These are phyloP conservation scores for Drosophila leonis DNA, from an alignment of 2,888 invertebrate genomes.

Conservation along the genomic window DNA sequence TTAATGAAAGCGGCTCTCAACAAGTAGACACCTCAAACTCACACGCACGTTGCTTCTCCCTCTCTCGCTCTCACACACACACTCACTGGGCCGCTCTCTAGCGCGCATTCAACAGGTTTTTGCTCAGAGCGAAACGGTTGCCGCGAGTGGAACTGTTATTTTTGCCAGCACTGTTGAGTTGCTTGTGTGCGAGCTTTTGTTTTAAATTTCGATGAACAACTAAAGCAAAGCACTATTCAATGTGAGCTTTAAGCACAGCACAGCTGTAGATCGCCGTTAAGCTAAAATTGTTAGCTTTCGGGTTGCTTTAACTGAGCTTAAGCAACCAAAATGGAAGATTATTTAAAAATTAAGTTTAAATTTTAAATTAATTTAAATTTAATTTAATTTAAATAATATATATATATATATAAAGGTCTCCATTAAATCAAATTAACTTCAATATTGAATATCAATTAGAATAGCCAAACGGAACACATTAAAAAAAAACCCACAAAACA, in stretches of 20 bases:
- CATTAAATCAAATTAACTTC: not conserved
- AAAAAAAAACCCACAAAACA: not conserved
- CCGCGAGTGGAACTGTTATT: conserved; percentile 8
- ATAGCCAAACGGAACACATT: not conserved
- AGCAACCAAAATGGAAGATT: not conserved
- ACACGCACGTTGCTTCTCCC: not conserved
- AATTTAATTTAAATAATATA: not conserved
- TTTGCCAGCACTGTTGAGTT: conserved; percentile 28
- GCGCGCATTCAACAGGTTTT: conserved; percentile 10
- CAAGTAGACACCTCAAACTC: conserved; percentile 15
- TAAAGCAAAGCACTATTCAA: not conserved
- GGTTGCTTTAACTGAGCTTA: not conserved
- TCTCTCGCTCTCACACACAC: not conserved
- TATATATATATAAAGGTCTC: not conserved
- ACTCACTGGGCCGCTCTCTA: not conserved
- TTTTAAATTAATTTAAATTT: not conserved
- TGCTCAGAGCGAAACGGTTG: conserved; percentile 15
- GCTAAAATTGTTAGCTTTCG: not conserved
- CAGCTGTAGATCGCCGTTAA: conserved; percentile 31
- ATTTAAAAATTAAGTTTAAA: not conserved
- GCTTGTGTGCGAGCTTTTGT: conserved; percentile 29
- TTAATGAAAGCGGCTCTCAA: conserved; percentile 29
- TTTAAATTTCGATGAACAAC: conserved; percentile 22
- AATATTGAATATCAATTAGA: not conserved
- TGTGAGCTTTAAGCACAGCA: conserved; percentile 3